These are phyloP conservation scores for Sphaeramia orbicularis DNA, from an alignment of 2,797 vertebrate species.

Conservation along the genomic window DNA sequence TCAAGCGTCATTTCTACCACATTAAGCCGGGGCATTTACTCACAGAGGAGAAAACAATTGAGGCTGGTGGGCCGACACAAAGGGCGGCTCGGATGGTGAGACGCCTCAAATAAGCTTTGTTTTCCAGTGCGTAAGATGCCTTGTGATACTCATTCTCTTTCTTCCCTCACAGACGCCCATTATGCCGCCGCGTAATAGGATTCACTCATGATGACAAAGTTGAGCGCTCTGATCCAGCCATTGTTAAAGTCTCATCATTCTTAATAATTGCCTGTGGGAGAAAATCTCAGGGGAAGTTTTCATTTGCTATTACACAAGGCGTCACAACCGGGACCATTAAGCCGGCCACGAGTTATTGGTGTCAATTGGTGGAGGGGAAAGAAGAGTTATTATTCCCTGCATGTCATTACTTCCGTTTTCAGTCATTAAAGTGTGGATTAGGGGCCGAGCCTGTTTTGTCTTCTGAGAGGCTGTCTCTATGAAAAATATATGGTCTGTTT, in stretches of 20 bases:
- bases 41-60: constrained; percentile 71
- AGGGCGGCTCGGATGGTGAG: constrained; percentile 49
- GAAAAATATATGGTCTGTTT: constrained; percentile 50
- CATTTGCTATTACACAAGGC: constrained; percentile 36
- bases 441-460: constrained; percentile 31
- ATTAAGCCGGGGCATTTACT: constrained; percentile 68
- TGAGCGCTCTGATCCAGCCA: constrained; percentile 59
- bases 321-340: constrained; percentile 44
- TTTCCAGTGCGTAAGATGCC: constrained; percentile 53
- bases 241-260: constrained; percentile 73
- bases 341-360: constrained; percentile 54
- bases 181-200: constrained; percentile 65
- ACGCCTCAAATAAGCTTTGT: constrained; percentile 74
- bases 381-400: constrained; percentile 47
- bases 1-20: constrained; percentile 41
- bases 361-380: constrained; percentile 45
- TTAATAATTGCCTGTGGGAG: constrained; percentile 63
- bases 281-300: constrained; percentile 53
- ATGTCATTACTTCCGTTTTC: constrained; percentile 58
- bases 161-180: constrained; percentile 62
- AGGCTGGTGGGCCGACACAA: constrained; percentile 50
- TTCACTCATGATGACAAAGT: constrained; percentile 70
- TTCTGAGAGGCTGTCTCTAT: constrained; percentile 47
- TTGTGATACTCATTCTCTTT: constrained; percentile 65
- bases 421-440: constrained; percentile 69